Base-by-base conservation (phyloP, 2,797 vertebrate species). In the Australoheros facetus region DNA sequence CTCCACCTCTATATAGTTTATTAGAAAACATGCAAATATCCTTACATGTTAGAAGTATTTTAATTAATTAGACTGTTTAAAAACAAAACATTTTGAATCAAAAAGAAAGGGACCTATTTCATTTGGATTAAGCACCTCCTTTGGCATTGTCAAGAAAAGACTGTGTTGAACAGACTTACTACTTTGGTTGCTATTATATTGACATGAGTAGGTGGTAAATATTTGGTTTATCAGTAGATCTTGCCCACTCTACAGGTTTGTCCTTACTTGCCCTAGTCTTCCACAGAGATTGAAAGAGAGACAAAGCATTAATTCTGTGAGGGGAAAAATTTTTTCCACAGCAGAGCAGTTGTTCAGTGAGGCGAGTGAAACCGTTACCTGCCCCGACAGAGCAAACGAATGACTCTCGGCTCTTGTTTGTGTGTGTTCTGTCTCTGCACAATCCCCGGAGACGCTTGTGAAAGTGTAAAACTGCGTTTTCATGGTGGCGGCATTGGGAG, bases 401-500 rank as follows among this genome's bases (percentile, higher is more conserved):
- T 56, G 28, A 73, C 79, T 53, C 58, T 66, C 59, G 21, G 80
- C 59, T 75, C 3, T n/a, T 57, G 28, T 79, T 62, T 81, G 57
- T 57, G 55, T 55, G 55, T 80, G 77, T 82, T 48, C 57, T 79
- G 73, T 79, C 66, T 42, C 70, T 80, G 58, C 53, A 66, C 84
- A 48, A n/a, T 87, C 87, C 86, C 82, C 23, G 87, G 90, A 90
- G 90, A 91, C 77, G 7, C 73, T 11, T 71, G 30, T 2, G 73
- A 73, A 82, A 87, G 85, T 85, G 80, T 88, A 91, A 87, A 92
- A 89, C 86, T 79, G 58, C 87, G 85, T 88, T 85, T 84, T 72
- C 13, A 37, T 21, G 42, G 78, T 60, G 64, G 71, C 77, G 55
- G 82, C 84, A 26, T 79, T 8, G 64, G 88, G 85, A 91, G 45